Percentiles rank a stretch among this genome's conserved stretches.
These are phyloP conservation scores for Melanotaenia parkinsoni DNA, from an alignment of 2,797 vertebrate genomes.

Conservation along the genomic window DNA sequence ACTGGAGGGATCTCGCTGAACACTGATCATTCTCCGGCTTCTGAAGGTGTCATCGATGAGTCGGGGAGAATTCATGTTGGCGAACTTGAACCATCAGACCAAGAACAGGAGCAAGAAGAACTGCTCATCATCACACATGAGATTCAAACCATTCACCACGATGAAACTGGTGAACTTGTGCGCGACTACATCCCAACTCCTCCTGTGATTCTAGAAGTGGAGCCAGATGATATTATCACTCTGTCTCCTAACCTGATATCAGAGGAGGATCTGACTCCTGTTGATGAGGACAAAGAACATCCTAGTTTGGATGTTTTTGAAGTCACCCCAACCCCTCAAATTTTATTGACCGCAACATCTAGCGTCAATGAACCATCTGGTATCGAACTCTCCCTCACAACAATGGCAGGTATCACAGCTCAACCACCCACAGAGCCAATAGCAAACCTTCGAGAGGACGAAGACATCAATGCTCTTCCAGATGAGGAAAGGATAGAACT, in stretches of 20 bases:
- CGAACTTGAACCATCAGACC: slow-evolving; percentile 30
- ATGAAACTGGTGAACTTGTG: slow-evolving; percentile 74
- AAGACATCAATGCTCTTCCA: slow-evolving; percentile 55
- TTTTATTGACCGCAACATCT: slow-evolving; percentile 41
- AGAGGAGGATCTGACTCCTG: slow-evolving; percentile 52
- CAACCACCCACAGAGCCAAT: slow-evolving; percentile 61
- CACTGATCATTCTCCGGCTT: slow-evolving; percentile 6
- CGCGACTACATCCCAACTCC: slow-evolving; percentile 60
- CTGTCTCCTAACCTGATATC: slow-evolving; percentile 65
- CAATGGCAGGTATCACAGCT: slow-evolving; percentile 59
- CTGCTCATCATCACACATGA: slow-evolving; percentile 72
- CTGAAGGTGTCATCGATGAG: slow-evolving; percentile 32
- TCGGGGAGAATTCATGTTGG: slow-evolving; percentile 29
- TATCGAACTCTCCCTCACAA: slow-evolving; percentile 30
- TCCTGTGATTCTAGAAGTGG: slow-evolving; percentile 27
- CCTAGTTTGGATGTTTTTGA: slow-evolving; percentile 37
- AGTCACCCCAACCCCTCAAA: slow-evolving; percentile 33
- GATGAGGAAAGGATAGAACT: slow-evolving; percentile 26
- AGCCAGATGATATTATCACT: slow-evolving; percentile 30
- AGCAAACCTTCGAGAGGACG: slow-evolving; percentile 10
- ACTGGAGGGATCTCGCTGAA: not conserved
- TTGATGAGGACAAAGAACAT: slow-evolving; percentile 33
- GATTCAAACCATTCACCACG: slow-evolving; percentile 73
- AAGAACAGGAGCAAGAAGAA: slow-evolving; percentile 49
- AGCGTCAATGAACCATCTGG: slow-evolving; percentile 14